These are phyloP conservation scores for Pseudococcus jackbeardsleyi DNA, from an alignment of 2,888 invertebrate species.

Conservation along the genomic window DNA sequence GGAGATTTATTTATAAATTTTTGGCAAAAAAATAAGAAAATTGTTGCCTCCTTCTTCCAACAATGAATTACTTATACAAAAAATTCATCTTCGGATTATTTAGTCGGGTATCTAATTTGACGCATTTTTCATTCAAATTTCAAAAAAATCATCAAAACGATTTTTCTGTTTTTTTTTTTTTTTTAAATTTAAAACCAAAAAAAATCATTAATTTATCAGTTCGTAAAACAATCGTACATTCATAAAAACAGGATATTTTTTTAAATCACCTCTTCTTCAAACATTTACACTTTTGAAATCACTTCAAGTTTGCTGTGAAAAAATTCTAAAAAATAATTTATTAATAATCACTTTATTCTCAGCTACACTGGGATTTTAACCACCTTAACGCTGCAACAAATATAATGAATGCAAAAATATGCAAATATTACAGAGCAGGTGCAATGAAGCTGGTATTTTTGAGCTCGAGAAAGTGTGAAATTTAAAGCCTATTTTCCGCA, in stretches of 20 bases:
- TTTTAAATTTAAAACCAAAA: no score
- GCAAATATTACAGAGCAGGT: slow-evolving; percentile 46
- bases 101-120: no score
- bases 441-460: slow-evolving; percentile 46
- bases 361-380: background rate
- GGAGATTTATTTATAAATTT: no score
- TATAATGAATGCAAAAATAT: slow-evolving; percentile 54
- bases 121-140: no score
- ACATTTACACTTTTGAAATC: background rate
- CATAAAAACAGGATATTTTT: background rate
- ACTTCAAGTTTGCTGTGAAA: background rate
- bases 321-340: slow-evolving; percentile 3
- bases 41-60: no score
- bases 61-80: no score
- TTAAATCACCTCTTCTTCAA: background rate
- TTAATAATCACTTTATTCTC: background rate
- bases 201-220: no score
- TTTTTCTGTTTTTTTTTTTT: no score
- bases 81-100: no score
- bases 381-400: background rate
- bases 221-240: no score
- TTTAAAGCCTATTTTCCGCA: slow-evolving; percentile 40
- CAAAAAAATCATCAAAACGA: no score
- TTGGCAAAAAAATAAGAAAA: no score
- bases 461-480: slow-evolving; percentile 32